phyloP scores from a whole-genome alignment of 2,888 invertebrate species.

The Xestobium rufovillosum region DNA sequence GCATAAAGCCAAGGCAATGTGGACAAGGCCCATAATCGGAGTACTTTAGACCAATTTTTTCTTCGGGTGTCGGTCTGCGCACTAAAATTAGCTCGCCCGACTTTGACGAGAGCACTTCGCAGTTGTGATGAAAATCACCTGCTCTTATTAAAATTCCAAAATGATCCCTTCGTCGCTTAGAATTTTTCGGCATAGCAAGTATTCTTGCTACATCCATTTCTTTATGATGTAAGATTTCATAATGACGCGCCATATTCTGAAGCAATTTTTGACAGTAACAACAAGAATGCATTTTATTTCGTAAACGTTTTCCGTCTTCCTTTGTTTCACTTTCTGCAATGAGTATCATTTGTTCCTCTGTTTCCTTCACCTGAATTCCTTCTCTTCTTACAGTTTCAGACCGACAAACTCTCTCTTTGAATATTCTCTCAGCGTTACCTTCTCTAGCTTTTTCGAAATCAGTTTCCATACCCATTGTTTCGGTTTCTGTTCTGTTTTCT shows the following conservation, averaged over 20 bases:
- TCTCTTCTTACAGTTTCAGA: too few species aligned
- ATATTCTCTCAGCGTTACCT: too few species aligned
- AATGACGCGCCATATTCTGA: slow-evolving; percentile 9
- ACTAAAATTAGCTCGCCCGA: slow-evolving; percentile 10
- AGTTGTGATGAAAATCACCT: slow-evolving; percentile 13
- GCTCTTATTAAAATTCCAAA: slow-evolving; percentile 8
- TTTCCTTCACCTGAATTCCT: too few species aligned
- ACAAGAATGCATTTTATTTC: slow-evolving; percentile 12
- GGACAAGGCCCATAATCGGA: slow-evolving; percentile 11
- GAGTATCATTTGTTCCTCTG: too few species aligned
- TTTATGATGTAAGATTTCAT: slow-evolving; percentile 5
- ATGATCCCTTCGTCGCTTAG: neutral
- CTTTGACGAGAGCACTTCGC: slow-evolving; percentile 9
- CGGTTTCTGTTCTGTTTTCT: too few species aligned
- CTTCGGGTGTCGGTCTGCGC: slow-evolving; percentile 6
- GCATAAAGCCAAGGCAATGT: slow-evolving; percentile 12
- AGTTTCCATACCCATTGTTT: too few species aligned
- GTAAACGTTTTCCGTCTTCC: slow-evolving; percentile 1
- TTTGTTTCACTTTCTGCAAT: too few species aligned
- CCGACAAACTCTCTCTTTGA: too few species aligned
- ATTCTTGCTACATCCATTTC: slow-evolving; percentile 10
- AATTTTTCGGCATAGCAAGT: slow-evolving; percentile 11
- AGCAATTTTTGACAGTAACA: slow-evolving; percentile 11
- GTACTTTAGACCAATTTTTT: slow-evolving; percentile 5
- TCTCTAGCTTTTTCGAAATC: too few species aligned